Conservation (phyloP, 2,888 invertebrate genomes). For the Apotomis capreana region DNA sequence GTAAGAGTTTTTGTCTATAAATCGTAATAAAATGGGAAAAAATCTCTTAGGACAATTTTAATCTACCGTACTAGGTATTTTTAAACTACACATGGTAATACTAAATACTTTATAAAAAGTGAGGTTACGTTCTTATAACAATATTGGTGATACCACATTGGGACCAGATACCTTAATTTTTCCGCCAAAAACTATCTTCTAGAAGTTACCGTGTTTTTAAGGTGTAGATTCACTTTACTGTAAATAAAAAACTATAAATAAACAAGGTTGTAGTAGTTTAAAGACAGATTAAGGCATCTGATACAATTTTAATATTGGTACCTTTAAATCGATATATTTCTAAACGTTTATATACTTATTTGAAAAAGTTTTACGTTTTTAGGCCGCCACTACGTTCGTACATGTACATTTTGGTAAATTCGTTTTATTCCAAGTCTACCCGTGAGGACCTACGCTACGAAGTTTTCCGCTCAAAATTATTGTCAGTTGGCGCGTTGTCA, state of each 20-base stretch:
- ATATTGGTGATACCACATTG: slow-evolving; percentile 21
- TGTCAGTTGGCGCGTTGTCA: slow-evolving; percentile 35
- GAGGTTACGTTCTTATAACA: slow-evolving; percentile 37
- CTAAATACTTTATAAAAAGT: slow-evolving; percentile 39
- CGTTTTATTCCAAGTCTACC: slow-evolving; percentile 46
- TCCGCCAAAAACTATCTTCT: background rate
- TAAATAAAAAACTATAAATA: background rate
- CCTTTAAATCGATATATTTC: slow-evolving; percentile 25
- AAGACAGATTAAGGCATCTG: slow-evolving; percentile 2
- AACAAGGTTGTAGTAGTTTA: background rate
- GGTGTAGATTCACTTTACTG: too few species aligned
- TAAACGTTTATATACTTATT: slow-evolving; percentile 32
- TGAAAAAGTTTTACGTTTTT: slow-evolving; percentile 46
- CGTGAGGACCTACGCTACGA: slow-evolving; percentile 11
- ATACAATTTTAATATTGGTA: slow-evolving; percentile 1
- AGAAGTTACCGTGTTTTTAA: too few species aligned
- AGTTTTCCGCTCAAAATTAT: slow-evolving; percentile 36
- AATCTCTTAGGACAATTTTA: slow-evolving; percentile 23
- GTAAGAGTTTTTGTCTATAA: slow-evolving; percentile 20
- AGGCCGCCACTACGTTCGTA: slow-evolving; percentile 55
- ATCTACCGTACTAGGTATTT: slow-evolving; percentile 27
- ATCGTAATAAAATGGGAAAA: slow-evolving; percentile 23
- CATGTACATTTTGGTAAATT: slow-evolving; percentile 51
- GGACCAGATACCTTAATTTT: slow-evolving; percentile 2
- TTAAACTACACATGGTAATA: slow-evolving; percentile 29